Percentiles rank a stretch among this genome's conserved stretches.
These are phyloP conservation scores for Polydrusus pterygomalis DNA, from an alignment of 2,888 invertebrate genomes.

Conservation along the genomic window DNA sequence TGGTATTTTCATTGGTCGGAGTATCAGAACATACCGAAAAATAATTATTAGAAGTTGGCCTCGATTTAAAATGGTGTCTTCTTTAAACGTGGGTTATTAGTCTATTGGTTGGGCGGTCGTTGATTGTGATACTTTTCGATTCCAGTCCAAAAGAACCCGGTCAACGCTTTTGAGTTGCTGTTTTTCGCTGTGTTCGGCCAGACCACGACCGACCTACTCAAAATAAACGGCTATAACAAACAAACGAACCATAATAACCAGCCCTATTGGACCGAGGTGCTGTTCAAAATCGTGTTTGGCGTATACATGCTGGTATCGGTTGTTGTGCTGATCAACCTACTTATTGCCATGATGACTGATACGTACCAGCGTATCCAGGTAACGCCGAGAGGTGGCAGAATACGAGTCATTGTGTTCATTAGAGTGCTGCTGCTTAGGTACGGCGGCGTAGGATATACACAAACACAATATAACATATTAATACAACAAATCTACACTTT, in stretches of 20 bases:
- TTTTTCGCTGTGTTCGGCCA: conserved; percentile 99
- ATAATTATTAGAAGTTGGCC: no score
- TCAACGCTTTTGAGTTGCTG: conserved; percentile 96
- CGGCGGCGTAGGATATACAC: conserved; percentile 19
- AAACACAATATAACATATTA: background rate
- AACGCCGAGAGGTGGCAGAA: conserved; percentile 67
- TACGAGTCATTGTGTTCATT: conserved; percentile 41
- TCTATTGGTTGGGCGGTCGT: conserved; percentile 38
- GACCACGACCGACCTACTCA: conserved; percentile 87
- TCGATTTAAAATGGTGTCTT: background rate
- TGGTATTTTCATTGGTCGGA: no score
- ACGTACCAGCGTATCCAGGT: conserved; percentile 99
- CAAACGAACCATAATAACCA: conserved; percentile 74
- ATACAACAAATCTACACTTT: background rate
- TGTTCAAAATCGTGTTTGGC: conserved; percentile 92
- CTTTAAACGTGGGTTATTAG: conserved; percentile 32
- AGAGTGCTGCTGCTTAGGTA: conserved; percentile 44
- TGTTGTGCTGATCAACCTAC: conserved; percentile 98
- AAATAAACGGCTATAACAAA: conserved; percentile 77
- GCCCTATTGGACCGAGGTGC: conserved; percentile 88
- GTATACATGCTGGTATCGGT: conserved; percentile 99
- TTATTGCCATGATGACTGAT: conserved; percentile 99
- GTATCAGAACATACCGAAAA: no score
- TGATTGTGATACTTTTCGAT: conserved; percentile 72
- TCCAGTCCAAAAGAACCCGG: conserved; percentile 93